These are phyloP conservation scores for Helarctos malayanus DNA, from an alignment of 2,797 vertebrate genomes.

Conservation along the genomic window DNA sequence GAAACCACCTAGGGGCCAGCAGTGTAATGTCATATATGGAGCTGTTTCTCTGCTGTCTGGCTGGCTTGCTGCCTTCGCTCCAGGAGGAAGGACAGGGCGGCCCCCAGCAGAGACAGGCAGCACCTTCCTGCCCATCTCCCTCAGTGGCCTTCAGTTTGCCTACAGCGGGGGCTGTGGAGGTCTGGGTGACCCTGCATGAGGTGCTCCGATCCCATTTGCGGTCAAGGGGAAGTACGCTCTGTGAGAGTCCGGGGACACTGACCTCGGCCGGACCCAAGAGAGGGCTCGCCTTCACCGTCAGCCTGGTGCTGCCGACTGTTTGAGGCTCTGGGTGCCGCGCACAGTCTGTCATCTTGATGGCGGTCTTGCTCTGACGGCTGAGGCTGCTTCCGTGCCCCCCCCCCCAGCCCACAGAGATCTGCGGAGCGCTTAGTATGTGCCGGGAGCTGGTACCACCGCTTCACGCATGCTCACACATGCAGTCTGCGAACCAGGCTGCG, in stretches of 20 bases:
- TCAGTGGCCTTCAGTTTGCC: background rate
- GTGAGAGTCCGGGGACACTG: fast-evolving
- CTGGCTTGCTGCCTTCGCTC: fast-evolving
- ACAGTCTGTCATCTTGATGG: fast-evolving
- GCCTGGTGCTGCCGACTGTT: background rate
- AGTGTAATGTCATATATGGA: background rate
- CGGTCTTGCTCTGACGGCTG: no score
- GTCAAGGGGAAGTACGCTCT: conserved; percentile 72
- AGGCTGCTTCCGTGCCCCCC: background rate
- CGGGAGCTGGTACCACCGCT: fast-evolving
- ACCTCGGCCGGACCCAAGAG: background rate
- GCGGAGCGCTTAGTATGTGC: fast-evolving
- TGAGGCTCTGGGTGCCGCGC: background rate
- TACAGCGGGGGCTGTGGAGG: background rate
- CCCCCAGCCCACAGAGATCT: fast-evolving
- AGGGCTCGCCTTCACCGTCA: background rate
- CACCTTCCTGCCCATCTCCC: fast-evolving
- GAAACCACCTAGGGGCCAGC: conserved; percentile 30
- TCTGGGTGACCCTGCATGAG: conserved; percentile 49
- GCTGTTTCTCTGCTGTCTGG: background rate
- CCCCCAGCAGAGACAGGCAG: background rate
- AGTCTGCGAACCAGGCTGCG: fast-evolving
- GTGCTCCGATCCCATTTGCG: conserved; percentile 75
- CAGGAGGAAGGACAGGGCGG: fast-evolving
- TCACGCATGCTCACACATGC: fast-evolving